Evolutionary conservation across 1,140 invertebrate species (phyloP), one percentile per base, ranked within the genome.

Genomic region (Pteromalus puparum): DNA sequence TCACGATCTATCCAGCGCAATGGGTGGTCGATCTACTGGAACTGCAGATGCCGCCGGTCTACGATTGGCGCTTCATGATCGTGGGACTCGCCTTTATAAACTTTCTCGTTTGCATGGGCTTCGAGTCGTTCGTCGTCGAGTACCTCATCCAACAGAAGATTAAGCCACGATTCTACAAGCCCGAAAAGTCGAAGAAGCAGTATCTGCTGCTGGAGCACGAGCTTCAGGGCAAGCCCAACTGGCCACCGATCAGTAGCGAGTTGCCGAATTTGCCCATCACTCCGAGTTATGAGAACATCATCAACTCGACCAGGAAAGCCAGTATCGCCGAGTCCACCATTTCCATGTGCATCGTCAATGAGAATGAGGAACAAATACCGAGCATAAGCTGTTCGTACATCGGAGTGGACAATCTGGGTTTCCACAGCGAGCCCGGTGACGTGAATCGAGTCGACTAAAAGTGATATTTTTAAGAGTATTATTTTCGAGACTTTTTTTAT

Each of bases 1-100:
- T 98, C 26, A 94, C 96, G 0, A 53, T 97, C 0, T 93, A 94
- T 84, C 97, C 97, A 0, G 94, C 94, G 9, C 76, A 94, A 1
- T 96, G 95, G 95, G 83, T 97, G 1, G 89, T 94, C 0, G 86
- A 91, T 4, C 91, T 94, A 67, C 92, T 98, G 2, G 93, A 97
- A 89, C 88, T 98, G 0, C 91, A 94, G 79, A 90, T 97, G 88
- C 97, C 97, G 1, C 95, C 95, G 6, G 91, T 93, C 67, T 93
- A 92, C 24, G 90, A 95, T 0, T 96, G 97, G 92, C 94, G 95
- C 13, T 91, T 95, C 24, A 91, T 95, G 21, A 91, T 97, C 12
- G 79, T 97, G 6, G 90, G 91, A 0, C 90, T 97, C 42, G 95
- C 94, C 1, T 85, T 94, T 0, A 89, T 93, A 9, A 95, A 97